Evolutionary conservation across 2,888 invertebrate genomes (phyloP), one percentile per base, ranked within the genome.

Genomic region (Arrhopalites spinosus): DNA sequence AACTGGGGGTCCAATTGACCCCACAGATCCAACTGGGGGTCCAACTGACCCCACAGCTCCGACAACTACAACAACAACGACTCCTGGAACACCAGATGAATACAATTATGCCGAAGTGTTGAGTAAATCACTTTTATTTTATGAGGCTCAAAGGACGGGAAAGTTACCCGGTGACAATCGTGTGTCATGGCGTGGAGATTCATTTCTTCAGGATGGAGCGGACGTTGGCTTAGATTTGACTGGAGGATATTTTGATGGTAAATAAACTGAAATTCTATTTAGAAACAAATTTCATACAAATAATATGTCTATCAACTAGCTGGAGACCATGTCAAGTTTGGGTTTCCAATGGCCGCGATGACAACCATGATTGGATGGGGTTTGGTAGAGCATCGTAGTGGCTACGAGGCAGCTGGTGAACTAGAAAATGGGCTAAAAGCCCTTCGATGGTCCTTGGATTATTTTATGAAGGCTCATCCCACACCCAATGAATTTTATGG

Each of bases 401-500:
- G 87, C 15, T 89, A 88, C 81, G 83, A 82, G 30, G 83, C 85
- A 2, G 86, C 87, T 73, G 87, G 86, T 50, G 87, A 88, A 82
- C 86, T 87, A 73, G 84, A 86, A 27, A 83, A 86, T 77, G 85
- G 86, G 5, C 84, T 87, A 43, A 85, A 85, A 17, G 86, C 87
- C 0, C 84, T 90, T 20, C 87, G 87, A 84, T 90, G 90, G 90
- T 87, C 88, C 0, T 87, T 88, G 1, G 89, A 90, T 83, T 90
- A 89, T 83, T 87, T 90, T 81, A 86, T 90, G 77, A 90, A 89
- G 83, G 89, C 77, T 7, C 80, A 82, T 66, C 72, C 80, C 1
- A 29, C 78, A 64, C 86, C 87, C 13, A 84, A 86, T 77, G 88
- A 87, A 73, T 85, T 89, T 64, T 89, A 89, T 81, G 88, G 88